Evolutionary conservation across 1,140 invertebrate species (phyloP), one percentile per base, ranked within the genome.

Genomic region (Danaus plexippus): DNA sequence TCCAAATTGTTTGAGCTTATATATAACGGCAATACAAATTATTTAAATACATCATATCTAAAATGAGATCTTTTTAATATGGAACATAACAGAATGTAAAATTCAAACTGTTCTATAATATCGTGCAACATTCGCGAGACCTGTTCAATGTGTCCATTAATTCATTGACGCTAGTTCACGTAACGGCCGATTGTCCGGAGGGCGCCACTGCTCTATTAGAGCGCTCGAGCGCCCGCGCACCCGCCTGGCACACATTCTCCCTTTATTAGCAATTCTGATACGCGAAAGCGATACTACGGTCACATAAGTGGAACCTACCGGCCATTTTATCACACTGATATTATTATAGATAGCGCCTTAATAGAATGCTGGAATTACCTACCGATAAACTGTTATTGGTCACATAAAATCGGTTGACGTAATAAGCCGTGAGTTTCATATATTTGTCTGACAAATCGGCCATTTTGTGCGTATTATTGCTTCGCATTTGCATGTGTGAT

Each of bases 231-330:
- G 69, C 73, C 52, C 54, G 73, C 66, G 69, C 70, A 68, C 61
- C 58, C 54, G 62, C 63, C 55, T 68, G 71, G 72, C 70, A 75
- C 69, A 80, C 76, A 80, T 74, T 74, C 73, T 71, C 58, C 70
- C 67, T 80, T 74, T 83, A 80, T 80, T 80, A 77, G 77, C 78
- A 81, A 81, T 81, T 81, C 78, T 69, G 76, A 83, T 83, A 79
- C 66, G 73, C 71, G 77, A 77, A 79, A 78, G 75, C 77, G 69
- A 78, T 81, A 78, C 69, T 71, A 65, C 71, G 71, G 64, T 63
- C 71, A 74, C 73, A 79, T 82, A 81, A 79, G 74, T 75, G 72
- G 72, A 73, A 63, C 67, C 69, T 68, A 70, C 71, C 66, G 66
- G 71, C 67, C 66, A 72, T 80, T 81, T 78, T 80, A 81, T 80